Evolutionary conservation across 2,113 vertebrate genomes (phyloP).

Genomic region (Mirza zaza): DNA sequence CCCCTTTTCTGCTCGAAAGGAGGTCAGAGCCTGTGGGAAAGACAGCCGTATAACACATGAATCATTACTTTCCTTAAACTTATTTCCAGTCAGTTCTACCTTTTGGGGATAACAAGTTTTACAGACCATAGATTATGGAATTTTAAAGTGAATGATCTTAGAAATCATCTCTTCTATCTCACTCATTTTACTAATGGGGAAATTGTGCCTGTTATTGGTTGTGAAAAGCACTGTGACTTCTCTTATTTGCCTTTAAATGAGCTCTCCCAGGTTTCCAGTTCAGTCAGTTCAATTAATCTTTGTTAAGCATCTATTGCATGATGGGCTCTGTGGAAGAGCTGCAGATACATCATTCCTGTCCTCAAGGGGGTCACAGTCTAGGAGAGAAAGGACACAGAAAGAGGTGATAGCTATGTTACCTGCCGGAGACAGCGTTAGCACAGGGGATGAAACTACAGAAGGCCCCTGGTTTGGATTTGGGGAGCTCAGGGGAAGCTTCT

Average conservation of each 20-base stretch:
- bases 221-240: background rate
- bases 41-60: background rate
- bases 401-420: accelerated
- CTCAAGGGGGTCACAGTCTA: background rate
- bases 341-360: too few relatives aligned
- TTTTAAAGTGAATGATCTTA: constrained; percentile 1
- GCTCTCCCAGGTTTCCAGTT: background rate
- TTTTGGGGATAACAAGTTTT: background rate
- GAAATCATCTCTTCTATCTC: background rate
- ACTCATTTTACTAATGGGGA: background rate
- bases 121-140: background rate
- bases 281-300: background rate
- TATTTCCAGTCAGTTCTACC: background rate
- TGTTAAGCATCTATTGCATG: background rate
- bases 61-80: background rate
- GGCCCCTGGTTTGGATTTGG: background rate
- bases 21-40: background rate
- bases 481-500: background rate
- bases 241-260: background rate
- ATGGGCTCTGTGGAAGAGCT: background rate
- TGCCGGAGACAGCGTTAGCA: background rate
- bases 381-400: background rate
- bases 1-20: background rate
- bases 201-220: background rate
- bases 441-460: background rate